Evolutionary conservation across 2,113 vertebrate species (phyloP), one percentile per base, ranked within the genome.

Genomic region (Pteruthius melanotis): DNA sequence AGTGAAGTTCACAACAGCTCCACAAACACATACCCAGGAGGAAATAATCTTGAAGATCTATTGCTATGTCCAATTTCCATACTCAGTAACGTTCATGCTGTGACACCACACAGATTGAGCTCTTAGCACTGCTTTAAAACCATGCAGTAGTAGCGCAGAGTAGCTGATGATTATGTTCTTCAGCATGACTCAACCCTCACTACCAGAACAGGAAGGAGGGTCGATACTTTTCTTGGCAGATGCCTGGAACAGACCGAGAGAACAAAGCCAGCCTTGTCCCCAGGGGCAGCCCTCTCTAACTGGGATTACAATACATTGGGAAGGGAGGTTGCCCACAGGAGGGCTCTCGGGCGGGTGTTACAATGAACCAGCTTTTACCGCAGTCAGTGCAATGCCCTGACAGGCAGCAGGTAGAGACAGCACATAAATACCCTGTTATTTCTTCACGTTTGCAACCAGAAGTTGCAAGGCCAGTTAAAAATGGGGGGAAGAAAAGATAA

Each of bases 321-420:
- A 54, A 54, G 42, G 57, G 1, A 3, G 10, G 4, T 5, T 54
- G 42, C 54, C 76, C n/a, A 33, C 10, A 0, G 4, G 1, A 35
- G n/a, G 26, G 20, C 30, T 74, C 18, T 75, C 59, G 45, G 35
- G 37, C 74, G 76, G 47, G 9, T 27, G 11, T 35, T 47, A 44
- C 11, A 20, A 2, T 4, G 19, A 87, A 33, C 8, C 23, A 4
- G 3, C 44, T 60, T 76, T 75, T 16, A 70, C 63, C 7, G 2
- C 12, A 15, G 54, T 22, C 42, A 57, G 13, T n/a, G 11, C 56
- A 47, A 21, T 13, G 40, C 13, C 53, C 53, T 65, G 12, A 63
- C 23, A 35, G 70, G 37, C 56, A 66, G 45, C 57, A 84, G 21
- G 8, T 56, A 52, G 26, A 68, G 20, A 49, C 10, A 54, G 28